These are phyloP conservation scores for Cetonia aurata DNA, from an alignment of 2,888 invertebrate genomes.

Conservation along the genomic window DNA sequence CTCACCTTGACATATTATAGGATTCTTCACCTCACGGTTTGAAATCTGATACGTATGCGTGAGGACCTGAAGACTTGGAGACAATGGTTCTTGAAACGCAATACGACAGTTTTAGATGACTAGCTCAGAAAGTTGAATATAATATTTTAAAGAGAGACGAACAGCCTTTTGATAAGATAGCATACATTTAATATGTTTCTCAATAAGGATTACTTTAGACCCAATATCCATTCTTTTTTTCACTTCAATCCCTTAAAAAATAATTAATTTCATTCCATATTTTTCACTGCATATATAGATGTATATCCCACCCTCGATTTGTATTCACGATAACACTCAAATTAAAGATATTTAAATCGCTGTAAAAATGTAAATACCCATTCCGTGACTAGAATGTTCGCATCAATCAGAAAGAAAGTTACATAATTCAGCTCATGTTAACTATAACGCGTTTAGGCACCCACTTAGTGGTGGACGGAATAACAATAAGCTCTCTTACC, in stretches of 20 bases:
- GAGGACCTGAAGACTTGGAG: too few relatives aligned
- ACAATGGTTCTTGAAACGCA: too few relatives aligned
- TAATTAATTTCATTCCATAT: too few relatives aligned
- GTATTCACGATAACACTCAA: conserved; percentile 20
- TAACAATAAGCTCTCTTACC: conserved; percentile 43
- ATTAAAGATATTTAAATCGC: conserved; percentile 32
- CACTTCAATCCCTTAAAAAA: not conserved
- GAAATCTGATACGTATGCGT: too few relatives aligned
- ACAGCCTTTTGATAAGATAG: too few relatives aligned
- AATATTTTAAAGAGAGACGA: not conserved
- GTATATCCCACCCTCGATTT: not conserved
- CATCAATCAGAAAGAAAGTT: conserved; percentile 44
- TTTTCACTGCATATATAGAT: not conserved
- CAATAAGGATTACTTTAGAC: too few relatives aligned
- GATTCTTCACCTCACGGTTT: too few relatives aligned
- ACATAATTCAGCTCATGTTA: conserved; percentile 41
- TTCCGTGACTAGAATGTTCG: conserved; percentile 44
- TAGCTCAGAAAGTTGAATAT: not conserved
- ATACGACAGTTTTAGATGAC: too few relatives aligned
- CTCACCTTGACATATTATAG: too few relatives aligned
- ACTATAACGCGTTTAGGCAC: conserved; percentile 34
- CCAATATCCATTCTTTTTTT: too few relatives aligned
- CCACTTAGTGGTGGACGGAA: conserved; percentile 38
- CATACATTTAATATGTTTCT: too few relatives aligned
- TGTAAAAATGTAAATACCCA: conserved; percentile 44